Evolutionary conservation across 2,888 invertebrate genomes (phyloP), one percentile per base, ranked within the genome.

Genomic region (Gymnoscelis rufifasciata): DNA sequence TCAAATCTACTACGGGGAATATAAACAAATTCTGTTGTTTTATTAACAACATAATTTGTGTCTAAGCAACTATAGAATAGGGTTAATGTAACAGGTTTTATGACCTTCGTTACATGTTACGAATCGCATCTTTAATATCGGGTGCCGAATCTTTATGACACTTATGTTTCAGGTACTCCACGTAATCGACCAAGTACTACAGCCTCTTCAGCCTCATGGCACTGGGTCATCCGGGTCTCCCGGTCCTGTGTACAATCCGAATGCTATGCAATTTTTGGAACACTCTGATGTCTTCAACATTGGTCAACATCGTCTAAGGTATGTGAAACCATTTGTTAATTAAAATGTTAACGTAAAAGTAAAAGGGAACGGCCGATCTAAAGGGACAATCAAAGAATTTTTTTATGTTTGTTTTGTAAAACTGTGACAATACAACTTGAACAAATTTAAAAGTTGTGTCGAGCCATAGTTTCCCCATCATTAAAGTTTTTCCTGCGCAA

Each of bases 151-250:
- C n/a, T n/a, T n/a, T 13, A 6, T 19, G 13, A 10, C 38, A 6
- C 8, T 10, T 12, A 12, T 28, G 14, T 40, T 83, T 11, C 79
- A 96, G 95, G 92, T 96, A 10, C 90, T 97, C 59, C 96, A 97
- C 78, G 92, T 95, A 65, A 95, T 97, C 71, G 95, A 96, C 70
- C 94, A 95, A 78, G 95, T 97, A 19, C 83, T 97, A 51, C 92
- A 93, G 60, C 96, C 96, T 0, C 91, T 95, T 3, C 90, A 91
- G 60, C 90, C 93, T 0, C 86, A 89, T 43, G 90, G 90, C 19
- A 88, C 91, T 10, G 89, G 90, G 44, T 87, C 90, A 12, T 82
- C 89, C n/a, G 89, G 91, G 47, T 83, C 86, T 3, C 84, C 87
- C 10, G 90, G 94, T 29, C 86, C 87, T 7, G 90, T 94, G 38